Conservation (phyloP, 2,113 vertebrate genomes). For the Actenoides hombroni region DNA sequence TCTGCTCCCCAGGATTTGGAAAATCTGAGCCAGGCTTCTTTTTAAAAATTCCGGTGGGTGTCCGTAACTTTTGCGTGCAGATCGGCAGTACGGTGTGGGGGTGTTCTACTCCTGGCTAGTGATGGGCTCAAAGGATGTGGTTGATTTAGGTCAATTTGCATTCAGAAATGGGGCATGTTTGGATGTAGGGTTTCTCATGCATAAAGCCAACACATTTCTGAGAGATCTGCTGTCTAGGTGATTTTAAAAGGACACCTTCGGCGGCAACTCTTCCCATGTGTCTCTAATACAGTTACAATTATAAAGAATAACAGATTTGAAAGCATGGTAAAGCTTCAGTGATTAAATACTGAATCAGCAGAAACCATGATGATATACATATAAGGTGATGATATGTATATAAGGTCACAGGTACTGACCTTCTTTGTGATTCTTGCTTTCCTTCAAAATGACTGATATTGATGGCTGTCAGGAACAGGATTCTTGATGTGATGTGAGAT, state of each 20-base stretch:
- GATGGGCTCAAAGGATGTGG: not conserved
- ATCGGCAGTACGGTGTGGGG: fast-evolving
- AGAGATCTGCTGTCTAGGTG: not conserved
- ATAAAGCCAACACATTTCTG: not conserved
- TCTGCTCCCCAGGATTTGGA: fast-evolving
- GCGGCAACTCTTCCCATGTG: not conserved
- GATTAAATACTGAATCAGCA: not conserved
- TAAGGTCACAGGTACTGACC: not conserved
- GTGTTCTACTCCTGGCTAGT: fast-evolving
- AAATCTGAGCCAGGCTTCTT: fast-evolving
- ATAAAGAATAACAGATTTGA: not conserved
- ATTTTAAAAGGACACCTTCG: not conserved
- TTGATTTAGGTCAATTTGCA: not conserved
- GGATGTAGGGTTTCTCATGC: not conserved
- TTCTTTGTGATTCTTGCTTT: not conserved
- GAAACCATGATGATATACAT: not conserved
- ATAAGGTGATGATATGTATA: not conserved
- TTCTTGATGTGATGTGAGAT: not conserved
- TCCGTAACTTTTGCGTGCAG: fast-evolving
- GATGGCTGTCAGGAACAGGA: not conserved
- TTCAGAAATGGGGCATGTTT: not conserved
- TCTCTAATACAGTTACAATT: not conserved
- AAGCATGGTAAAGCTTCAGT: not conserved
- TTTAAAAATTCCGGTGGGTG: fast-evolving
- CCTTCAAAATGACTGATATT: not conserved